Conservation (phyloP, 2,797 vertebrate genomes). For the Artibeus lituratus region DNA sequence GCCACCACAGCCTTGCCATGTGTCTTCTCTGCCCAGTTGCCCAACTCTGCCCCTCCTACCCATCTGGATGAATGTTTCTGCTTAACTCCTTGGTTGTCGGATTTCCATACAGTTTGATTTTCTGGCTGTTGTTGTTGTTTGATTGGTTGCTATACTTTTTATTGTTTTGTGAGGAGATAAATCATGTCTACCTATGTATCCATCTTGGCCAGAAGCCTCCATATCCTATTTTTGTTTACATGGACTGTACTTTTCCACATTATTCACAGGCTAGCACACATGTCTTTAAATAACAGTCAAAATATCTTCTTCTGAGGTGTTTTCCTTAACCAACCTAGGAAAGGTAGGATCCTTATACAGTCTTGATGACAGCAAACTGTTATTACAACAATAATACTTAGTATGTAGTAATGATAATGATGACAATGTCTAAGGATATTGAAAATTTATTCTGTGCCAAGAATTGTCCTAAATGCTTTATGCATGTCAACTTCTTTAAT, state of each 20-base stretch:
- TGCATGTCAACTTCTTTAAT: neutral
- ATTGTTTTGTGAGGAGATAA: no score
- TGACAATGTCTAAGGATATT: neutral
- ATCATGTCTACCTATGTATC: no score
- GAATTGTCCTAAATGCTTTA: neutral
- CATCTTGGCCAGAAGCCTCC: no score
- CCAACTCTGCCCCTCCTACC: no score
- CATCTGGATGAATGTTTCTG: no score
- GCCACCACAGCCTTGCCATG: no score
- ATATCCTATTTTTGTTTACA: neutral
- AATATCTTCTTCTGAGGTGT: neutral
- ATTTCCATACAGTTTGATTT: no score
- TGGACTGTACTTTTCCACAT: neutral
- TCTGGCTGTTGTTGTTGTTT: no score
- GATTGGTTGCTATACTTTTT: no score
- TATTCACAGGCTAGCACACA: neutral
- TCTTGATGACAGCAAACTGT: neutral
- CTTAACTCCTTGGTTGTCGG: no score
- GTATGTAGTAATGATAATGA: neutral
- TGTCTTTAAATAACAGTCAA: neutral
- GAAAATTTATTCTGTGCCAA: neutral
- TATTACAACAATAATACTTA: neutral
- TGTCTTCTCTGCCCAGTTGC: no score
- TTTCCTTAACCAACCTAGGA: neutral
- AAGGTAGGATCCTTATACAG: neutral